Evolutionary conservation across 2,113 vertebrate genomes (phyloP).

Genomic region (Myanophis thanlyinensis): DNA sequence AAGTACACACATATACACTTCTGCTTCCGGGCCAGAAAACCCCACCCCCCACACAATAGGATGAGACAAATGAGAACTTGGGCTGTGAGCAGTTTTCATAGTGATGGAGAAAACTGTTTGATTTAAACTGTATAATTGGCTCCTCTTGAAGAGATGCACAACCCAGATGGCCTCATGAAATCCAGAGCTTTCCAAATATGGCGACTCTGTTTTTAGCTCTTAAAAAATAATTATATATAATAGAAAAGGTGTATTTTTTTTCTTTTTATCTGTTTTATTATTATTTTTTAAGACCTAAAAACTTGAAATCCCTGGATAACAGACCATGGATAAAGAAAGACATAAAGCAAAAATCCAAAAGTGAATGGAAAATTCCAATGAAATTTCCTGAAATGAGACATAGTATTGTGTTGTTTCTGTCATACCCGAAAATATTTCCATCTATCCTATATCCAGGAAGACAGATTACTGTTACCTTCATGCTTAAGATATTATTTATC

Average conservation of each 20-base stretch:
- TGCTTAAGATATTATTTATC: constrained; percentile 27
- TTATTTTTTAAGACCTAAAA: too few species aligned
- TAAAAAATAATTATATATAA: background rate
- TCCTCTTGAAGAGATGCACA: background rate
- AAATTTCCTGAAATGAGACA: constrained; percentile 21
- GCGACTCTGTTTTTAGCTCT: background rate
- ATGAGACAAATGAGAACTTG: background rate
- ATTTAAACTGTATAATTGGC: background rate
- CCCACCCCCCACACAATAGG: background rate
- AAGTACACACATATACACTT: background rate
- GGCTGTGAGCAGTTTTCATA: background rate
- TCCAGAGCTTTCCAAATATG: background rate
- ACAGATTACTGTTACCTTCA: constrained; percentile 37
- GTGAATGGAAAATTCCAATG: background rate
- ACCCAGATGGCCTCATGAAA: background rate
- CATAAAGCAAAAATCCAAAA: constrained; percentile 25
- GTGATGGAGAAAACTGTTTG: background rate
- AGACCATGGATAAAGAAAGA: constrained; percentile 17
- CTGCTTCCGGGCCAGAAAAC: background rate
- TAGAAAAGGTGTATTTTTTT: background rate
- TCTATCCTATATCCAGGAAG: constrained; percentile 46
- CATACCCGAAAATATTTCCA: constrained; percentile 36
- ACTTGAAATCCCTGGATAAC: background rate
- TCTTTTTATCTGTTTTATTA: background rate
- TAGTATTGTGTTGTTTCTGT: constrained; percentile 40